These are phyloP conservation scores for Prosopocoilus inquinatus DNA, from an alignment of 2,888 invertebrate species.

Conservation along the genomic window DNA sequence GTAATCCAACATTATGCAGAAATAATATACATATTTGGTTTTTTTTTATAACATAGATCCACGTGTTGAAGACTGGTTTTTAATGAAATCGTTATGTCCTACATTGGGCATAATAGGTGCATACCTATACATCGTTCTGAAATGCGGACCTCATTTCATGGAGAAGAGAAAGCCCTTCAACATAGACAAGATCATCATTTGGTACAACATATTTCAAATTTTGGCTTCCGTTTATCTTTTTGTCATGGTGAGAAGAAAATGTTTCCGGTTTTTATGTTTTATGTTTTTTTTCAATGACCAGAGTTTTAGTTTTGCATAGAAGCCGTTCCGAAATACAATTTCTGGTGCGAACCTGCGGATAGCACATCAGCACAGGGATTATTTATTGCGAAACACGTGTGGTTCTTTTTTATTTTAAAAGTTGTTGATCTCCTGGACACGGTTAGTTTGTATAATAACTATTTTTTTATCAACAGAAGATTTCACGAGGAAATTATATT, in stretches of 20 bases:
- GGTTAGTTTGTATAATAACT: constrained; percentile 46
- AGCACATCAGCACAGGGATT: constrained; percentile 62
- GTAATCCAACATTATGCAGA: neutral
- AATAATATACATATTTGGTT: neutral
- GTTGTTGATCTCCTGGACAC: constrained; percentile 73
- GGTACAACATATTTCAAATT: constrained; percentile 68
- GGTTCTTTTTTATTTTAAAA: constrained; percentile 70
- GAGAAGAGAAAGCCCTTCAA: constrained; percentile 61
- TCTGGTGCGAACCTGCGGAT: constrained; percentile 69
- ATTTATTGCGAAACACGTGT: constrained; percentile 59
- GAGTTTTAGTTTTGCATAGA: constrained; percentile 3
- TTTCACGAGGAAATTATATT: too few relatives aligned
- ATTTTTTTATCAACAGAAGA: too few relatives aligned
- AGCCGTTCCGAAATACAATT: constrained; percentile 21
- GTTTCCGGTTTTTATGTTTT: neutral
- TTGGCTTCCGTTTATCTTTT: constrained; percentile 36
- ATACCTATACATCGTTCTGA: constrained; percentile 58
- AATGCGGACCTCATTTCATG: constrained; percentile 66
- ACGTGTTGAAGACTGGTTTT: constrained; percentile 55
- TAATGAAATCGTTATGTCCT: constrained; percentile 54
- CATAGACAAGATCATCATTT: constrained; percentile 58
- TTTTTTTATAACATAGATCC: constrained; percentile 54
- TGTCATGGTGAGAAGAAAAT: constrained; percentile 32
- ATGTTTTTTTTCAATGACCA: neutral
- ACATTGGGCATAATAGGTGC: constrained; percentile 51